Percentiles rank a stretch among this genome's conserved stretches.
Evolutionary conservation across 1,140 invertebrate genomes (phyloP).

Genomic region (Diorhabda carinulata): DNA sequence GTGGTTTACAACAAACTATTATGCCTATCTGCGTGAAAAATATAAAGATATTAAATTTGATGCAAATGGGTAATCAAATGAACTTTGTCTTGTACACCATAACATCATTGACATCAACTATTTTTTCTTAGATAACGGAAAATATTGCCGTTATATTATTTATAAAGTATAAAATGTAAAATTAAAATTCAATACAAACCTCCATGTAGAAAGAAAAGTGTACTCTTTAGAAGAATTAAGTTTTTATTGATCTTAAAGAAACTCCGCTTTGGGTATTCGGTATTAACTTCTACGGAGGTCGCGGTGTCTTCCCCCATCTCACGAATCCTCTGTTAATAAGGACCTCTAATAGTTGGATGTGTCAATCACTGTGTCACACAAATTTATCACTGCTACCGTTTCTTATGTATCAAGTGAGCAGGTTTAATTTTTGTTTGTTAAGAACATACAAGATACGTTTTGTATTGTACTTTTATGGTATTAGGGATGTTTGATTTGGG

Average conservation of each 20-base stretch:
- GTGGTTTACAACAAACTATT: too few relatives aligned
- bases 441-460: background rate
- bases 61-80: too few relatives aligned
- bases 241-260: slow-evolving; percentile 61
- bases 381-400: background rate
- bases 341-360: background rate
- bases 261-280: slow-evolving; percentile 15
- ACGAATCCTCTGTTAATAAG: too few relatives aligned
- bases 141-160: too few relatives aligned
- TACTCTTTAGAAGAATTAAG: slow-evolving; percentile 72
- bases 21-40: too few relatives aligned
- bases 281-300: slow-evolving; percentile 28
- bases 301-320: slow-evolving; percentile 15
- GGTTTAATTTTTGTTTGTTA: background rate
- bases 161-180: too few relatives aligned
- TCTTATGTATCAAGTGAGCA: background rate
- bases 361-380: background rate
- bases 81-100: too few relatives aligned
- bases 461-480: background rate
- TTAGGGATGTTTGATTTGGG: background rate
- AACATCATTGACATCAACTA: too few relatives aligned
- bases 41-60: too few relatives aligned
- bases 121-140: too few relatives aligned
- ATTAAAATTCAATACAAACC: slow-evolving; percentile 49
- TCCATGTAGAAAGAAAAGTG: slow-evolving; percentile 76